Percentiles rank a stretch among this genome's conserved stretches.
Conservation (phyloP, 2,888 invertebrate species). For the Plagiodera versicolora region DNA sequence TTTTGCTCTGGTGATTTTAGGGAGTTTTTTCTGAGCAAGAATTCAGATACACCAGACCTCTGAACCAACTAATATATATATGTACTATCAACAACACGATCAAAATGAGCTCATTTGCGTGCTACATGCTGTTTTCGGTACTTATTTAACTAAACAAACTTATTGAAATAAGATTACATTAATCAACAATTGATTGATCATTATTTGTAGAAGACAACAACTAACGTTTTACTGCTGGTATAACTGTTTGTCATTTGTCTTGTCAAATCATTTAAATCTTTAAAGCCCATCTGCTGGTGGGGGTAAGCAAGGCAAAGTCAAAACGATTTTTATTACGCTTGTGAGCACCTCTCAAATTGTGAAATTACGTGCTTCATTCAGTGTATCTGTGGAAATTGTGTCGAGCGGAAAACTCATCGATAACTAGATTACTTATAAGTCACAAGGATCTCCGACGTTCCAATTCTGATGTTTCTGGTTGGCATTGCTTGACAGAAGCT, state of each 20-base stretch:
- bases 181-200: too few species aligned
- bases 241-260: neutral
- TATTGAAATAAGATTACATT: too few species aligned
- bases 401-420: conserved; percentile 2
- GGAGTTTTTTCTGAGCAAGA: too few species aligned
- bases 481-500: neutral
- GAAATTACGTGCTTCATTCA: conserved; percentile 13
- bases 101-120: too few species aligned
- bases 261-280: conserved; percentile 20
- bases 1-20: too few species aligned
- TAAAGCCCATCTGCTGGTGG: conserved; percentile 30
- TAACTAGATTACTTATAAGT: neutral
- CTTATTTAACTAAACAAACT: too few species aligned
- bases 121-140: too few species aligned
- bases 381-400: conserved; percentile 13
- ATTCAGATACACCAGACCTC: too few species aligned
- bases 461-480: neutral
- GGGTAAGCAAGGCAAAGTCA: conserved; percentile 10
- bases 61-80: too few species aligned
- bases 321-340: conserved; percentile 10
- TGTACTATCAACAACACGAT: too few species aligned
- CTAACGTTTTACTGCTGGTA: neutral
- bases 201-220: too few species aligned
- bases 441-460: neutral
- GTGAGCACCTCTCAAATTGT: conserved; percentile 10